phyloP scores from a whole-genome alignment of 2,113 vertebrate species.

The Gadus macrocephalus region DNA sequence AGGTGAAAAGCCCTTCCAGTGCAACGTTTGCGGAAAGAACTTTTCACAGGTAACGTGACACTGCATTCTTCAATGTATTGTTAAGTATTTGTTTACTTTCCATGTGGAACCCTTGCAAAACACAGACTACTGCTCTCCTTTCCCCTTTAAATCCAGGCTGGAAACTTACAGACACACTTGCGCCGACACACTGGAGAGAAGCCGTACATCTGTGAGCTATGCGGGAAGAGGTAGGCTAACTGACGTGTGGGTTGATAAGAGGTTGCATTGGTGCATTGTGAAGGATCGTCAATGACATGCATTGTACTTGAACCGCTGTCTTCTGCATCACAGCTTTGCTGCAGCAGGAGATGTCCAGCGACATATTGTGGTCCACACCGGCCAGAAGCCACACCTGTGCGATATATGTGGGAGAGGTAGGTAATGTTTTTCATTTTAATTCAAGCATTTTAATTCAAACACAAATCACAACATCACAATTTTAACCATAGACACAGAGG shows the following conservation, averaged over 20 bases:
- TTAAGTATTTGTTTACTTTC: neutral
- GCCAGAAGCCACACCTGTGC: slow-evolving; percentile 92
- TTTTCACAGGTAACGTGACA: slow-evolving; percentile 89
- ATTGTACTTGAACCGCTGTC: neutral
- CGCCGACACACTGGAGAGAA: slow-evolving; percentile 95
- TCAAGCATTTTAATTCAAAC: too few species aligned
- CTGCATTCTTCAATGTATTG: neutral
- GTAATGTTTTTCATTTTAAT: neutral
- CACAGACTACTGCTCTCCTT: neutral
- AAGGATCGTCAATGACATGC: neutral
- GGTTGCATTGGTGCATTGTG: too few species aligned
- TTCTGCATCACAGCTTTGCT: slow-evolving; percentile 79
- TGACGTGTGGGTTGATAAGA: neutral
- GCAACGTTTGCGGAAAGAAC: slow-evolving; percentile 94
- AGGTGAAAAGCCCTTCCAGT: slow-evolving; percentile 99
- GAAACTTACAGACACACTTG: slow-evolving; percentile 94
- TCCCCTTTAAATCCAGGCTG: slow-evolving; percentile 75
- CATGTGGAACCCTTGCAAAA: neutral
- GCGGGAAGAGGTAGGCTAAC: slow-evolving; percentile 86
- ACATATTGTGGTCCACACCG: slow-evolving; percentile 94
- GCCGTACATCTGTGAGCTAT: slow-evolving; percentile 97
- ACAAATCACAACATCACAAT: too few species aligned
- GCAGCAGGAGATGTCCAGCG: slow-evolving; percentile 95
- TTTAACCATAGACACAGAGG: too few species aligned
- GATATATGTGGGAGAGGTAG: slow-evolving; percentile 94